These are phyloP conservation scores for Plutella xylostella DNA, from an alignment of 2,888 invertebrate genomes.

Conservation along the genomic window DNA sequence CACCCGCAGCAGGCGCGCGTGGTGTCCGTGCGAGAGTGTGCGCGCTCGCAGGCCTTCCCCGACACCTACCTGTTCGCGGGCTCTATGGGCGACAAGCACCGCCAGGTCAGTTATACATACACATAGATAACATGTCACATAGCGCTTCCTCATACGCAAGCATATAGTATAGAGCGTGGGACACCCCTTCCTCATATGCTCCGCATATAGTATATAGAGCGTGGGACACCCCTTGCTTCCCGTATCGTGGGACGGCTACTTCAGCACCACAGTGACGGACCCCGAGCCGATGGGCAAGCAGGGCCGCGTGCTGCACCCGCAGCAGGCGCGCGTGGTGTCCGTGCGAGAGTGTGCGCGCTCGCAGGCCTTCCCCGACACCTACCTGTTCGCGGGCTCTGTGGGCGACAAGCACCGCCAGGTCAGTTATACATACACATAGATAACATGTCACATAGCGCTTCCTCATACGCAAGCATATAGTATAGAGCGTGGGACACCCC, in stretches of 20 bases:
- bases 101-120: too few relatives aligned
- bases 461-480: too few relatives aligned
- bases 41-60: slow-evolving; percentile 86
- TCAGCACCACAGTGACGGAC: slow-evolving; percentile 86
- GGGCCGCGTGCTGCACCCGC: slow-evolving; percentile 86
- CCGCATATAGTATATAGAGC: too few relatives aligned
- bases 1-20: slow-evolving; percentile 85
- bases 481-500: too few relatives aligned
- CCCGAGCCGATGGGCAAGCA: slow-evolving; percentile 94
- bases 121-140: too few relatives aligned
- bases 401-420: slow-evolving; percentile 86
- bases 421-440: too few relatives aligned
- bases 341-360: slow-evolving; percentile 89
- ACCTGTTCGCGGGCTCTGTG: slow-evolving; percentile 79
- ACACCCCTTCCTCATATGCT: too few relatives aligned
- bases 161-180: too few relatives aligned
- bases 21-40: slow-evolving; percentile 89
- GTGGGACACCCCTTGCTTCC: too few relatives aligned
- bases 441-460: too few relatives aligned
- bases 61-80: slow-evolving; percentile 83
- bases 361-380: slow-evolving; percentile 85
- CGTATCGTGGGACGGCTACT: slow-evolving; percentile 86
- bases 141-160: too few relatives aligned
- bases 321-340: slow-evolving; percentile 84
- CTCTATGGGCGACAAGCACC: slow-evolving; percentile 79